Percentiles rank a stretch among this genome's conserved stretches.
Conservation (phyloP, 2,888 invertebrate genomes). For the Phrixothrix hirtus region DNA sequence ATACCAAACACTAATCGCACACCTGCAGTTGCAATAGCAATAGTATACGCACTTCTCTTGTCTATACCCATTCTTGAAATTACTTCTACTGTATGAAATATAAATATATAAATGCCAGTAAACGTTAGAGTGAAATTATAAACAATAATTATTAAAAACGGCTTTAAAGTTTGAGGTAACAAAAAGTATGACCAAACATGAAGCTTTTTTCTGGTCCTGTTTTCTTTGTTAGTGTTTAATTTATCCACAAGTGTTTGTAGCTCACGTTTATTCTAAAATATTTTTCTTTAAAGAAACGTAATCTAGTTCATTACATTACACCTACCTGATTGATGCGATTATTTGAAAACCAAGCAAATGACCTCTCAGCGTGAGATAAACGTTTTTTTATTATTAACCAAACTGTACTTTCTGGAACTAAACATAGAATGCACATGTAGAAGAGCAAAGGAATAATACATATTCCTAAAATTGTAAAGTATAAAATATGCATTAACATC, state of each 20-base stretch:
- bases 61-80: conserved; percentile 61
- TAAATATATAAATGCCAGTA: conserved; percentile 77
- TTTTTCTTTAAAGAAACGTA: background rate
- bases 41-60: conserved; percentile 53
- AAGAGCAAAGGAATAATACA: background rate
- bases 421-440: conserved; percentile 59
- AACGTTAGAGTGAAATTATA: conserved; percentile 74
- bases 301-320: background rate
- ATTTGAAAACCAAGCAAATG: conserved; percentile 36
- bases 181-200: background rate
- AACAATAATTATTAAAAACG: conserved; percentile 72
- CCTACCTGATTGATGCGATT: background rate
- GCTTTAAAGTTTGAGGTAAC: conserved; percentile 66
- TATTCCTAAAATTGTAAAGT: background rate
- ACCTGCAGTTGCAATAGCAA: background rate
- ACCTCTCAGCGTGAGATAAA: conserved; percentile 55
- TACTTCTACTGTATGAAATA: conserved; percentile 79
- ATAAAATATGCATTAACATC: too few species aligned
- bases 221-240: background rate
- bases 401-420: conserved; percentile 74
- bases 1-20: background rate
- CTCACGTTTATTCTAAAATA: background rate
- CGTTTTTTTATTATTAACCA: conserved; percentile 70
- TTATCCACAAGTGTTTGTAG: background rate
- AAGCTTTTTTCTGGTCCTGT: background rate